These are phyloP conservation scores for Cheilosia soror DNA, from an alignment of 2,888 invertebrate species.

Conservation along the genomic window DNA sequence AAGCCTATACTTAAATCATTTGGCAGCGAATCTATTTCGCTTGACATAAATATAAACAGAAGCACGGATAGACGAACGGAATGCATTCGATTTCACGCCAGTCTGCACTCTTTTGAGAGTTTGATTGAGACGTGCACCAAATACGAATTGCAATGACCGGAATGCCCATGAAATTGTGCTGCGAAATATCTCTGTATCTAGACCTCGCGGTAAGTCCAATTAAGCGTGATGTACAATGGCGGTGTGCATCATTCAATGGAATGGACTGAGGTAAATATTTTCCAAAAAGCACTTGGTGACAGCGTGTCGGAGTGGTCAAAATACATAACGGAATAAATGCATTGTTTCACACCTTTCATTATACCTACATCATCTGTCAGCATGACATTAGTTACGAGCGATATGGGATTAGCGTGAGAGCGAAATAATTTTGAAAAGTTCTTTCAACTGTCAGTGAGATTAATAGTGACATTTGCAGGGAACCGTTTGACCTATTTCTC, in stretches of 20 bases:
- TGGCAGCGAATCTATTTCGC: conserved; percentile 43
- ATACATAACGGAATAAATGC: too few species aligned
- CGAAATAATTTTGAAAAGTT: neutral
- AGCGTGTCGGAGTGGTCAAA: neutral
- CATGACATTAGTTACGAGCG: neutral
- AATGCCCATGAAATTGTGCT: conserved; percentile 24
- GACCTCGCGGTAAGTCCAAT: conserved; percentile 10
- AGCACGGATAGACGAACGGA: neutral
- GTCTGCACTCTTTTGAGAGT: conserved; percentile 19
- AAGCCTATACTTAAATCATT: conserved; percentile 50
- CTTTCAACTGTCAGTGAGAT: conserved; percentile 11
- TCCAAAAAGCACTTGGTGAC: conserved; percentile 36
- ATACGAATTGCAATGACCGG: conserved; percentile 39
- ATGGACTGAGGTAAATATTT: neutral
- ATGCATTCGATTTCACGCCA: conserved; percentile 50
- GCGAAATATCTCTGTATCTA: conserved; percentile 10
- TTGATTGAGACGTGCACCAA: conserved; percentile 62
- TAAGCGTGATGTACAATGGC: neutral
- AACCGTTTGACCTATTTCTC: conserved; percentile 7
- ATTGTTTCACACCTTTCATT: neutral
- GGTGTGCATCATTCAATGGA: neutral
- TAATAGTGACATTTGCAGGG: neutral
- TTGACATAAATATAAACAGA: conserved; percentile 37
- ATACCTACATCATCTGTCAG: neutral
- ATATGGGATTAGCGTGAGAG: neutral